phyloP scores from a whole-genome alignment of 2,888 invertebrate genomes.

The Oligia fasciuncula region DNA sequence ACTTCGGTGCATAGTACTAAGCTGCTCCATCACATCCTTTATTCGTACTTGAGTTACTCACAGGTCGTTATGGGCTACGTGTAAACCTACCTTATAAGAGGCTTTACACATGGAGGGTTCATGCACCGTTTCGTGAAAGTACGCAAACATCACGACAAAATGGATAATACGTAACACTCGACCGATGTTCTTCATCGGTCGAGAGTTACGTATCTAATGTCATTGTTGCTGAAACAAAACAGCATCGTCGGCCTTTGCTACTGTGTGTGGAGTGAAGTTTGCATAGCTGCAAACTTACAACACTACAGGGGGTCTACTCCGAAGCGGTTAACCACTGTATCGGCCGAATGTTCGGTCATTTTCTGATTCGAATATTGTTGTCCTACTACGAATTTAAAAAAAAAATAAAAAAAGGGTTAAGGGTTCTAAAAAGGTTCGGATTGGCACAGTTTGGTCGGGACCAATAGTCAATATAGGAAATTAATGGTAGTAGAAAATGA shows the following conservation, averaged over 20 bases:
- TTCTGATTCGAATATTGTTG: no score
- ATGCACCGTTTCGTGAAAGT: slow-evolving; percentile 2
- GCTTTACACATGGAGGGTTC: not conserved
- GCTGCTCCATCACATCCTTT: slow-evolving; percentile 13
- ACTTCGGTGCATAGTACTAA: slow-evolving; percentile 20
- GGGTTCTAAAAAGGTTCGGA: no score
- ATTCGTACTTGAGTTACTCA: slow-evolving; percentile 33
- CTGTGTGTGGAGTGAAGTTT: not conserved
- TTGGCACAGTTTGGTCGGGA: no score
- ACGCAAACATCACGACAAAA: slow-evolving; percentile 6
- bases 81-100: slow-evolving; percentile 24
- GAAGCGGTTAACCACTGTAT: no score
- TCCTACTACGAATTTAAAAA: no score
- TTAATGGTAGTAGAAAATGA: no score
- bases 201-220: not conserved
- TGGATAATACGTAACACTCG: not conserved
- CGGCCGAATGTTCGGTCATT: no score
- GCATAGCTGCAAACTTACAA: not conserved
- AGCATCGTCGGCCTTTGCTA: slow-evolving; percentile 3
- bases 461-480: no score
- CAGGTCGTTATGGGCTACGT: slow-evolving; percentile 4
- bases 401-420: no score
- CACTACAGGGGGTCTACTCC: no score
- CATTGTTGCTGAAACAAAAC: slow-evolving; percentile 21
- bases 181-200: not conserved